Evolutionary conservation across 1,140 invertebrate genomes (phyloP), one percentile per base, ranked within the genome.

Genomic region (Diachasma alloeum): DNA sequence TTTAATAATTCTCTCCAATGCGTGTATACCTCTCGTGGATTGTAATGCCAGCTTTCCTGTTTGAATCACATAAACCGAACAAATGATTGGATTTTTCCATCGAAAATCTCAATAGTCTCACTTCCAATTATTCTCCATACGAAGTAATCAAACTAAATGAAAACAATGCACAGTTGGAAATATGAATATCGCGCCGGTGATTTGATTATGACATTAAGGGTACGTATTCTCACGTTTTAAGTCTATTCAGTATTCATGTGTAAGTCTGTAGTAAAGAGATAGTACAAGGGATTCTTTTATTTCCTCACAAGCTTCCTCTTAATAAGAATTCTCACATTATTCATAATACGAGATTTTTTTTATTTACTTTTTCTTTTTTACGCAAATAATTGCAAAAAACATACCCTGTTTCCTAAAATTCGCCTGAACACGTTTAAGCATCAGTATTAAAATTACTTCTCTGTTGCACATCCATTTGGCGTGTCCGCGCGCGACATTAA

Each of bases 371-470:
- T 80, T 80, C 80, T 78, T 84, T 77, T 72, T 68, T 84, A 85
- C 82, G 85, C 87, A 88, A 88, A 86, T 86, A 87, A 88, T 87
- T 87, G 86, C 84, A 89, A 89, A 86, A 86, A 89, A 88, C 85
- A 86, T 89, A 89, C 88, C 88, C 88, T 89, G 88, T 89, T 89
- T 87, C 87, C 87, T 88, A 86, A 83, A 87, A 85, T 86, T 84
- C 87, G 84, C 81, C 82, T 84, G 83, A 84, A 77, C 56, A 63
- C 59, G 59, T 63, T 24, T 63, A 63, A 63, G 59, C 59, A 63
- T 63, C 59, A 63, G 59, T 63, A 63, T 63, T 63, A 63, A 63
- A 63, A 63, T 63, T 63, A 63, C 24, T 63, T 63, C 24, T 63
- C 24, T 66, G 66, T 24, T 46, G 73, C 67, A 80, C 44, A 39